Conservation (phyloP, 1,140 invertebrate genomes). For the Dendrolimus punctatus region DNA sequence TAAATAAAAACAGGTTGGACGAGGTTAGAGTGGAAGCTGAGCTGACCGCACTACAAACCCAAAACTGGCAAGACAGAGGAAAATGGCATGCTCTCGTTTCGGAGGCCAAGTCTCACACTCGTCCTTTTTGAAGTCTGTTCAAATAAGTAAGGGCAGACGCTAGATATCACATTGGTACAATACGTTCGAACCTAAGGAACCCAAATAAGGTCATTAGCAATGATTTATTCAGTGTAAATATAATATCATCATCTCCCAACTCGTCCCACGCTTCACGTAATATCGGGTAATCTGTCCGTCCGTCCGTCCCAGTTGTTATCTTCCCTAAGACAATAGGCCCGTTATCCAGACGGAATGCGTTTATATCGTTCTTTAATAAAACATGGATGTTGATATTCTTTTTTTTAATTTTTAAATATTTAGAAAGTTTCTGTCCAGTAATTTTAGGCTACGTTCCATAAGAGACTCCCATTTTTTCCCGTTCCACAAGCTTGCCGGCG, state of each 20-base stretch:
- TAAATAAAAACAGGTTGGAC: no score
- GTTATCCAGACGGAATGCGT: conserved; percentile 13
- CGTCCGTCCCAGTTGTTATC: background rate
- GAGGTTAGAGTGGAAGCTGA: no score
- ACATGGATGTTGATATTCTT: conserved; percentile 7
- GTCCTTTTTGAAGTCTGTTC: no score
- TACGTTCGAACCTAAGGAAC: background rate
- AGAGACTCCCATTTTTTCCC: no score
- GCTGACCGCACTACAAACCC: no score
- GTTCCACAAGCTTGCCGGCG: no score
- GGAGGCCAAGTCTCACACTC: no score
- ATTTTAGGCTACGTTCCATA: no score
- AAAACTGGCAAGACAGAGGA: no score
- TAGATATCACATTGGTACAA: no score
- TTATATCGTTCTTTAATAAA: conserved; percentile 12
- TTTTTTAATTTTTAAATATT: conserved; percentile 10
- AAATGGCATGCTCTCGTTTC: no score
- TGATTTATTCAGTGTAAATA: conserved; percentile 11
- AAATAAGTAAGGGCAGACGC: no score
- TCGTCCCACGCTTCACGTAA: conserved; percentile 9
- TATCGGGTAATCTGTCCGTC: conserved; percentile 9
- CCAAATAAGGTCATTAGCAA: conserved; percentile 6
- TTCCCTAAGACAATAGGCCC: conserved; percentile 15
- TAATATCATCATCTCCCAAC: conserved; percentile 12
- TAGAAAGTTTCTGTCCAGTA: conserved; percentile 5